A percentile compares a stretch with the other conserved stretches of the same genome.
Conservation (phyloP, 2,888 invertebrate genomes). For the Orthonevra nobilis region DNA sequence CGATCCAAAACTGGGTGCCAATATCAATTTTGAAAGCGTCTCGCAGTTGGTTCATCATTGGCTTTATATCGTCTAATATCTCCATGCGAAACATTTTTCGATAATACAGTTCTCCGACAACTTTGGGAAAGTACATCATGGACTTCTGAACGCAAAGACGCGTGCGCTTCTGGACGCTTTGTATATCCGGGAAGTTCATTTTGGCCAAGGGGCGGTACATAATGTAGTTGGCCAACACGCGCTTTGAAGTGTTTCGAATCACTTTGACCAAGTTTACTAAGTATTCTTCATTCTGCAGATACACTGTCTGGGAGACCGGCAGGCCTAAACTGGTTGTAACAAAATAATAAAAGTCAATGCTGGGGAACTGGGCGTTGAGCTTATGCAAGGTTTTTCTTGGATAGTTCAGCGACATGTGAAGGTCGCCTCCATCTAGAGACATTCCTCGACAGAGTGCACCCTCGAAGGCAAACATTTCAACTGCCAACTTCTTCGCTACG, state of each 20-base stretch:
- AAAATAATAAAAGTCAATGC: constrained; percentile 72
- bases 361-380: constrained; percentile 73
- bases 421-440: not conserved
- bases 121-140: constrained; percentile 74
- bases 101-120: constrained; percentile 76
- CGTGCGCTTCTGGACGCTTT: constrained; percentile 48
- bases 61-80: constrained; percentile 73
- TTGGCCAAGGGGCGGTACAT: constrained; percentile 74
- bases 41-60: constrained; percentile 75
- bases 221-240: constrained; percentile 76
- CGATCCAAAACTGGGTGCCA: constrained; percentile 72
- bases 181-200: constrained; percentile 72
- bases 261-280: constrained; percentile 73
- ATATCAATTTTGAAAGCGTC: constrained; percentile 72
- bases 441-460: constrained; percentile 73
- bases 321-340: constrained; percentile 73
- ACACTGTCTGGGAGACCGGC: constrained; percentile 70
- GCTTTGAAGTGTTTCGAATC: constrained; percentile 72
- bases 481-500: constrained; percentile 71
- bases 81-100: constrained; percentile 68
- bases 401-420: not conserved
- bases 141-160: constrained; percentile 72
- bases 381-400: constrained; percentile 70
- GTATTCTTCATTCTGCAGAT: constrained; percentile 73
- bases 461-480: constrained; percentile 75